Evolutionary conservation across 1,140 invertebrate genomes (phyloP), one percentile per base, ranked within the genome.

Genomic region (Pseudomyrmex pallidus): DNA sequence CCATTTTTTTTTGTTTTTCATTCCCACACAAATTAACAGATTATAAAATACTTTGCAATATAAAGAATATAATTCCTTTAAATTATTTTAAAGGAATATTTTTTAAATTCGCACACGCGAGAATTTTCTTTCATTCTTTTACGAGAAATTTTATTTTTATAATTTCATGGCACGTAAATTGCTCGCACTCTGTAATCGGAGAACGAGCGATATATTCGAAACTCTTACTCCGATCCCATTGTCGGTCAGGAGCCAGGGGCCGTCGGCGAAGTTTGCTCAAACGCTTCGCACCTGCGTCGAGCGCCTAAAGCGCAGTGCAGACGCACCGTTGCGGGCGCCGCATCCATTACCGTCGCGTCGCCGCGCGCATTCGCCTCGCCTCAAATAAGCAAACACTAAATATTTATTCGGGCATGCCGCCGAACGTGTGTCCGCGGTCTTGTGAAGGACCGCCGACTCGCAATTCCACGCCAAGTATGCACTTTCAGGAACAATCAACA

Each of bases 331-430:
- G 12, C 76, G 35, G 76, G 44, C 72, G 72, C 62, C 62, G 82
- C 59, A 57, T 76, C 62, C 70, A 66, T 66, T 77, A 66, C 59
- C 73, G 61, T 64, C 62, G 62, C 61, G 78, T 76, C 73, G 82
- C 73, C 70, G 82, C 44, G 74, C 46, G 82, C 73, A 66, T 57
- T 77, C 61, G 52, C 64, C 44, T 77, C 68, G 46, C 54, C 76
- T 61, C 76, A 59, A 50, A 48, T 59, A 61, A 80, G 76, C 54
- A 80, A 80, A 80, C 54, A 59, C 73, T 84, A 84, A 84, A 84
- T 84, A 84, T 84, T 84, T 84, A 80, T 84, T 80, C 74, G 74
- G 83, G 74, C 74, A 59, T 59, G 64, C 74, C 52, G 73, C 50
- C 63, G 63, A 25, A 59, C 52, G 54, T 83, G 72, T 57, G 73